These are phyloP conservation scores for Rhodinocichla rosea DNA, from an alignment of 2,113 vertebrate genomes.

Conservation along the genomic window DNA sequence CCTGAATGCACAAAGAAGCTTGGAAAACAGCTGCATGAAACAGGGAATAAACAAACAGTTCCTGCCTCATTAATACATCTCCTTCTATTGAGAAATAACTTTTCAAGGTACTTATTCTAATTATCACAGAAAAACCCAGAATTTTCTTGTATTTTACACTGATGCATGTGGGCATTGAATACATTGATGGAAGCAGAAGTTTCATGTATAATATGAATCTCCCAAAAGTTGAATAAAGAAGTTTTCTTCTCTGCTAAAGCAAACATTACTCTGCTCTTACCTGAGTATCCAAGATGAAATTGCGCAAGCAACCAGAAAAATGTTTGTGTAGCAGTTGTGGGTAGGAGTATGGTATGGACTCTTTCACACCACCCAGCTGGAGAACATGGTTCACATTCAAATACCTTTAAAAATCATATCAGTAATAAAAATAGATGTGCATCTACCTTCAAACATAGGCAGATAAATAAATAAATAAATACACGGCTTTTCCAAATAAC, in stretches of 20 bases:
- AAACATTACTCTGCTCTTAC: conserved; percentile 52
- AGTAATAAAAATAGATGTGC: background rate
- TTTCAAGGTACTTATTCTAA: background rate
- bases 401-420: conserved; percentile 67
- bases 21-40: background rate
- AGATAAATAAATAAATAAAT: background rate
- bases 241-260: background rate
- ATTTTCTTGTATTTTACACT: background rate
- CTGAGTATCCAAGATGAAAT: conserved; percentile 86
- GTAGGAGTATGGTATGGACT: conserved; percentile 81
- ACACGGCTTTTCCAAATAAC: background rate
- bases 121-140: background rate
- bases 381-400: conserved; percentile 83
- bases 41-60: background rate
- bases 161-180: background rate
- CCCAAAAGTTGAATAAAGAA: background rate
- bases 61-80: background rate
- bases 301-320: conserved; percentile 86
- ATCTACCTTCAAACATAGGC: background rate
- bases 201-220: background rate
- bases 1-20: background rate
- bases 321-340: conserved; percentile 83
- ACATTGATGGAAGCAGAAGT: background rate
- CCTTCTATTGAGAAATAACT: background rate
- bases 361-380: conserved; percentile 86